These are phyloP conservation scores for Andrena praecox DNA, from an alignment of 2,888 invertebrate species.

Conservation along the genomic window DNA sequence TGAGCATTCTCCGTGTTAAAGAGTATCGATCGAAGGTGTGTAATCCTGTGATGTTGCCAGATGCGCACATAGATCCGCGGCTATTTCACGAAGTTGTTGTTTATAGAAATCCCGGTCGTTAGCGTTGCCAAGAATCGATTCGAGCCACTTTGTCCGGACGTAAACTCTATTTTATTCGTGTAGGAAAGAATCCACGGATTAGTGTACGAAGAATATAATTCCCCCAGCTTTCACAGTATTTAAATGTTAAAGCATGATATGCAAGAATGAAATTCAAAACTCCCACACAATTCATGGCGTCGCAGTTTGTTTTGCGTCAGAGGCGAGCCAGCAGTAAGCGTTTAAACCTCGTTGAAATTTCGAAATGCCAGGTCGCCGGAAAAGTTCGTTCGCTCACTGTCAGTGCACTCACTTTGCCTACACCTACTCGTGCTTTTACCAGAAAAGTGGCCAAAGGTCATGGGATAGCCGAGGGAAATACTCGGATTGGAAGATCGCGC, in stretches of 20 bases:
- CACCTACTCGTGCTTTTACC: no score
- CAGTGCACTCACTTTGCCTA: no score
- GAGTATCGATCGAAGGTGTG: conserved; percentile 17
- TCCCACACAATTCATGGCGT: not conserved
- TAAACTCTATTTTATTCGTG: not conserved
- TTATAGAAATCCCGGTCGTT: conserved; percentile 30
- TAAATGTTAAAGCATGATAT: not conserved
- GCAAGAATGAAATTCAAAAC: not conserved
- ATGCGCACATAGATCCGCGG: conserved; percentile 15
- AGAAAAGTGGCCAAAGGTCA: no score
- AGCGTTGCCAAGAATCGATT: conserved; percentile 53
- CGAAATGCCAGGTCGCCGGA: not conserved
- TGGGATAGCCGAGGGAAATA: no score
- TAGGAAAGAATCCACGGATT: not conserved
- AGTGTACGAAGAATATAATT: not conserved
- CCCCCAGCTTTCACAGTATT: not conserved
- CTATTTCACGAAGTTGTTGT: conserved; percentile 41
- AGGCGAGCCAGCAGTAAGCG: conserved; percentile 30
- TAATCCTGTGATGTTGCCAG: conserved; percentile 35
- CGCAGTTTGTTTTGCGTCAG: not conserved
- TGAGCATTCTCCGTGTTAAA: not conserved
- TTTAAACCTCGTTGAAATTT: conserved; percentile 43
- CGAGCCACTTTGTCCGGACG: not conserved
- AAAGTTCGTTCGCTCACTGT: no score
- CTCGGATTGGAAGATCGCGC: no score